A percentile compares a stretch with the other conserved stretches of the same genome.
Evolutionary conservation across 1,140 invertebrate genomes (phyloP).

Genomic region (Oryctes rhinoceros): DNA sequence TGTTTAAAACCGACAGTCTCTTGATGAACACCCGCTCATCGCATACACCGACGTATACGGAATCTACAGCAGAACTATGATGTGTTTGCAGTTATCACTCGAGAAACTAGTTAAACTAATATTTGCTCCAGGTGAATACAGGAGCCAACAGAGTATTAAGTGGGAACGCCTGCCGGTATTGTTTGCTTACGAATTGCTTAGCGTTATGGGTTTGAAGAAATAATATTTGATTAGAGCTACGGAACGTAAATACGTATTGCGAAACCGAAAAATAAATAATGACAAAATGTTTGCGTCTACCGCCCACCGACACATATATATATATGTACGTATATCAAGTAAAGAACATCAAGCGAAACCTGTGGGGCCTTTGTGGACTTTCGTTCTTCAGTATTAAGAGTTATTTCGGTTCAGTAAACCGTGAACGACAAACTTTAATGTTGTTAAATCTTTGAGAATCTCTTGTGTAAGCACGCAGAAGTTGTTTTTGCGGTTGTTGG

Average conservation of each 20-base stretch:
- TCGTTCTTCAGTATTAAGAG: not conserved
- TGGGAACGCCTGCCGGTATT: not conserved
- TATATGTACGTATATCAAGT: not conserved
- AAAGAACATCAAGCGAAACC: not conserved
- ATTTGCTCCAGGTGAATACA: conserved; percentile 3
- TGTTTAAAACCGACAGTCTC: too few species aligned
- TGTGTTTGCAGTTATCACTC: conserved; percentile 8
- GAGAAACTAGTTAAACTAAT: conserved; percentile 1
- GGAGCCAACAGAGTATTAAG: not conserved
- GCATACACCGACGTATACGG: too few species aligned
- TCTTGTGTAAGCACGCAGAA: not conserved
- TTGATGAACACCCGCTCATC: too few species aligned
- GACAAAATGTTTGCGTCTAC: not conserved
- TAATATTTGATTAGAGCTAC: conserved; percentile 10
- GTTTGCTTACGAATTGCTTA: conserved; percentile 13
- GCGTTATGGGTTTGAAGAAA: conserved; percentile 15
- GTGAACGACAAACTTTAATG: not conserved
- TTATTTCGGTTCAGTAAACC: not conserved
- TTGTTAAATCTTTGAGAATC: conserved; percentile 8
- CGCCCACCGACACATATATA: not conserved
- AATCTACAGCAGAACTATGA: too few species aligned
- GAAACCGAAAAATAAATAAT: not conserved
- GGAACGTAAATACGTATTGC: not conserved
- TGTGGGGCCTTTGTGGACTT: not conserved
- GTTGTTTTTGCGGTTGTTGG: not conserved